A percentile compares a stretch with the other conserved stretches of the same genome.
Conservation (phyloP, 2,888 invertebrate genomes). For the Phragmatobia fuliginosa region DNA sequence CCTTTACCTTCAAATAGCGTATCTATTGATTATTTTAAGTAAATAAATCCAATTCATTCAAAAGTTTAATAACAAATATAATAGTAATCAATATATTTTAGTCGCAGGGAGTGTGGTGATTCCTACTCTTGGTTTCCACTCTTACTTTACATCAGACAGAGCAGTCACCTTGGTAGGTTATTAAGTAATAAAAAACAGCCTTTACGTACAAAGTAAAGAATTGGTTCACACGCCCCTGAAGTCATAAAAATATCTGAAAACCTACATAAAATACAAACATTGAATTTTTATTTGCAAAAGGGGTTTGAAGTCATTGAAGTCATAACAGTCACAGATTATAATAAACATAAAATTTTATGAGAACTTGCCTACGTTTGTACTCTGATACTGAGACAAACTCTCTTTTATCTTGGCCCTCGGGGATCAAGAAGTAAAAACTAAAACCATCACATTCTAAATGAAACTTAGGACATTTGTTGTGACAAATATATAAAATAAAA, state of each 20-base stretch:
- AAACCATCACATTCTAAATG: constrained; percentile 32
- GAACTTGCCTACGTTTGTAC: constrained; percentile 18
- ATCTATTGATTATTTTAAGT: no score
- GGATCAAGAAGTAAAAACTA: constrained; percentile 34
- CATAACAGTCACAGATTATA: constrained; percentile 12
- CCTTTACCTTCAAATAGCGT: not conserved
- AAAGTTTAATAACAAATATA: no score
- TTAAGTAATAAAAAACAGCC: not conserved
- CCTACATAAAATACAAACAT: not conserved
- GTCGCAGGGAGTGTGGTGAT: no score
- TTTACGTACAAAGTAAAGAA: not conserved
- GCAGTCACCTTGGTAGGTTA: no score
- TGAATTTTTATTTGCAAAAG: not conserved
- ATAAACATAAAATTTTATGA: constrained; percentile 25
- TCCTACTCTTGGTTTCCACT: no score
- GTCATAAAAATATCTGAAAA: constrained; percentile 1
- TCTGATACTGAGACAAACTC: constrained; percentile 20
- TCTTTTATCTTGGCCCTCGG: constrained; percentile 24
- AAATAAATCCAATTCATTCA: no score
- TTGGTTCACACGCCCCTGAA: not conserved
- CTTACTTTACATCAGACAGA: no score
- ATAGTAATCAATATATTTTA: no score
- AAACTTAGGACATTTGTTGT: constrained; percentile 35
- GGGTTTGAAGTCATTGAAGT: not conserved
- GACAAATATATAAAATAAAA: constrained; percentile 20